Evolutionary conservation across 2,113 vertebrate genomes (phyloP).

Genomic region (Boulengerochromis microlepis): DNA sequence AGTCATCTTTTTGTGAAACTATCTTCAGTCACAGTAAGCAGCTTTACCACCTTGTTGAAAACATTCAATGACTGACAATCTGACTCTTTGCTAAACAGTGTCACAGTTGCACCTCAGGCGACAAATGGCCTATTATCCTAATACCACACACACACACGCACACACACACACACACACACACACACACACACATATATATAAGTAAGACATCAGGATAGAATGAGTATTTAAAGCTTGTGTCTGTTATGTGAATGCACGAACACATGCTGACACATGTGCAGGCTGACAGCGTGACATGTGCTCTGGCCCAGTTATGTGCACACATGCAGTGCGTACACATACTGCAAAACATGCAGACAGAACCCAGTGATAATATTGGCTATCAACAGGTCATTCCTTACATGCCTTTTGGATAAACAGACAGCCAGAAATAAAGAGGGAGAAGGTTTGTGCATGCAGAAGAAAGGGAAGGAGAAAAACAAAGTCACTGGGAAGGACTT

Average conservation of each 20-base stretch:
- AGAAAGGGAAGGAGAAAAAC: background rate
- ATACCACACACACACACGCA: background rate
- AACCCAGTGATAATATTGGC: background rate
- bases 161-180: background rate
- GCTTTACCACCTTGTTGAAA: background rate
- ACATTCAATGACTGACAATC: background rate
- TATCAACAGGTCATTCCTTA: slow-evolving; percentile 34
- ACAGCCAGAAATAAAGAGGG: slow-evolving; percentile 17
- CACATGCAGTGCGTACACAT: background rate
- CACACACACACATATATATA: fast-evolving
- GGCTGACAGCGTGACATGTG: background rate
- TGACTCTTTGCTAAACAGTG: slow-evolving; percentile 59
- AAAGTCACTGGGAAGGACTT: background rate
- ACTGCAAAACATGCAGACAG: background rate
- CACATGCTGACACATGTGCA: slow-evolving; percentile 25
- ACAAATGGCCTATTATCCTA: slow-evolving; percentile 66
- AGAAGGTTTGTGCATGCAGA: background rate
- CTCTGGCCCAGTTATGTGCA: slow-evolving; percentile 10
- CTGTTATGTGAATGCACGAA: background rate
- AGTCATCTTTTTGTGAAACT: background rate
- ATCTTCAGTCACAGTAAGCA: background rate
- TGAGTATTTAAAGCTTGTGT: slow-evolving; percentile 17
- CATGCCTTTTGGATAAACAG: slow-evolving; percentile 37
- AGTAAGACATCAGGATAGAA: background rate
- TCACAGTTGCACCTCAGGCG: slow-evolving; percentile 68